Evolutionary conservation across 2,113 vertebrate species (phyloP).

Genomic region (Hippocampus mohnikei): DNA sequence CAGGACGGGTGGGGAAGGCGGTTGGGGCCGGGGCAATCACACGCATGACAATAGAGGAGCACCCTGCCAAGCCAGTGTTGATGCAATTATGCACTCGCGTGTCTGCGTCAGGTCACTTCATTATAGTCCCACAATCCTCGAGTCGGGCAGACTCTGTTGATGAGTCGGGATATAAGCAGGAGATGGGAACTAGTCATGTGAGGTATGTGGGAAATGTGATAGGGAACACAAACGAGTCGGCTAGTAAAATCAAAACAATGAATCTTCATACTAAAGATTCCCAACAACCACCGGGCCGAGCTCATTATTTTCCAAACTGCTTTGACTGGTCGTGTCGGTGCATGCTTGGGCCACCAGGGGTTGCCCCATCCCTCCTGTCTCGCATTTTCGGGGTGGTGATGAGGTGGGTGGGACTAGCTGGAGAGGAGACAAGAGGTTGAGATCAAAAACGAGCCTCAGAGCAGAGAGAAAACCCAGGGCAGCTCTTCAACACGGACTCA

Average conservation of each 20-base stretch:
- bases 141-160: conserved; percentile 22
- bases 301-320: conserved; percentile 1
- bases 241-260: conserved; percentile 12
- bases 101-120: conserved; percentile 23
- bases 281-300: no score
- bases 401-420: conserved; percentile 22
- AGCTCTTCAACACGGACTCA: conserved; percentile 36
- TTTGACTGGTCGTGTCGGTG: conserved; percentile 5
- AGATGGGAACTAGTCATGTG: conserved; percentile 20
- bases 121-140: conserved; percentile 17
- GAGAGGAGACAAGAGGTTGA: conserved; percentile 37
- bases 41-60: conserved; percentile 32
- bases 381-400: not conserved
- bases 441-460: conserved; percentile 32
- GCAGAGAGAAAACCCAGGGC: conserved; percentile 29
- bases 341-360: conserved; percentile 62
- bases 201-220: conserved; percentile 42
- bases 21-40: conserved; percentile 22
- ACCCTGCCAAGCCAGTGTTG: conserved; percentile 36
- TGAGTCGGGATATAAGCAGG: conserved; percentile 29
- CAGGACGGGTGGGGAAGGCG: not conserved
- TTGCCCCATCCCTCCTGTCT: conserved; percentile 48
- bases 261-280: not conserved
- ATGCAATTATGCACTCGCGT: conserved; percentile 48
- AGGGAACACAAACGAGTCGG: conserved; percentile 26